Evolutionary conservation across 2,113 vertebrate species (phyloP).

Genomic region (Pelmatolapia mariae): DNA sequence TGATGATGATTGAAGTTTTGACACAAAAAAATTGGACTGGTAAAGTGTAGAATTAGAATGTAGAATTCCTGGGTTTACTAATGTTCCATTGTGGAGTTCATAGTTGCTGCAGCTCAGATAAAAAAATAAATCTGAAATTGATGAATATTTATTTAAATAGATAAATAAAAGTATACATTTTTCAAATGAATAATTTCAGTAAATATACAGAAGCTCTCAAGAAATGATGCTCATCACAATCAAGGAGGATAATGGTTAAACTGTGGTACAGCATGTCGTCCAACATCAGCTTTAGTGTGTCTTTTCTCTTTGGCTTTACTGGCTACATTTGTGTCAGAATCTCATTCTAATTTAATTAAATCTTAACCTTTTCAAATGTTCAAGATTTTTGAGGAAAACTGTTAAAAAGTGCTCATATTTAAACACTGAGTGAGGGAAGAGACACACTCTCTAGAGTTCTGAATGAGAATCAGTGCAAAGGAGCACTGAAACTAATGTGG

Average conservation of each 20-base stretch:
- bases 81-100: background rate
- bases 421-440: background rate
- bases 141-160: background rate
- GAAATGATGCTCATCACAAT: background rate
- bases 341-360: background rate
- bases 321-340: background rate
- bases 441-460: background rate
- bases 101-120: background rate
- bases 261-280: background rate
- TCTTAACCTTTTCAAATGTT: background rate
- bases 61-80: background rate
- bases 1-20: background rate
- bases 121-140: background rate
- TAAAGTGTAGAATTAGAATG: background rate
- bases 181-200: background rate
- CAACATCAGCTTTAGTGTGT: background rate
- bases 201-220: background rate
- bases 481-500: background rate
- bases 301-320: background rate
- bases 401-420: background rate
- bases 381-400: background rate
- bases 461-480: background rate
- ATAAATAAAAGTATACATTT: background rate
- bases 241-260: background rate
- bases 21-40: background rate